These are phyloP conservation scores for Dermatemys mawii DNA, from an alignment of 2,113 vertebrate genomes.

Conservation along the genomic window DNA sequence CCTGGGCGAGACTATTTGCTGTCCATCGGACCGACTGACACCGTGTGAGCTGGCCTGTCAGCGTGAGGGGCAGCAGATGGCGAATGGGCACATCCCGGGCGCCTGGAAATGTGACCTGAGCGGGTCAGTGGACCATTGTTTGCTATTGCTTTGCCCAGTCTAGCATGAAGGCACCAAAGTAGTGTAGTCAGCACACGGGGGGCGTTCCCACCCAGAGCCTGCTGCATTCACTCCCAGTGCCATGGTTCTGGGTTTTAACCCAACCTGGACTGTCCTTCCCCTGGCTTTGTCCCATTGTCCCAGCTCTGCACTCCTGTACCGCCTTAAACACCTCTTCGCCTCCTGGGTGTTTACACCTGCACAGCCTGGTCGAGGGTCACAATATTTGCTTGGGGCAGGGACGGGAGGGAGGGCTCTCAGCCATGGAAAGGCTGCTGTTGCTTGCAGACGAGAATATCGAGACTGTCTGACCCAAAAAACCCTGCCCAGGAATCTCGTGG, in stretches of 20 bases:
- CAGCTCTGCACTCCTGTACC: neutral
- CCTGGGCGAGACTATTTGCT: neutral
- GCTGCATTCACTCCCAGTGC: neutral
- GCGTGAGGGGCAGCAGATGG: neutral
- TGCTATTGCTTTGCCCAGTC: neutral
- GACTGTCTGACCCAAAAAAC: neutral
- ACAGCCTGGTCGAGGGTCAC: neutral
- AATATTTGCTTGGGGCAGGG: neutral
- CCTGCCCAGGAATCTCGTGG: neutral
- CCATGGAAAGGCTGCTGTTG: neutral
- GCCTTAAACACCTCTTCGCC: neutral
- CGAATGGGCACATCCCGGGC: too few relatives aligned
- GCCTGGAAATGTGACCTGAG: neutral
- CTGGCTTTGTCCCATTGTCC: neutral
- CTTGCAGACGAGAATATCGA: neutral
- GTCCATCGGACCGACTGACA: neutral
- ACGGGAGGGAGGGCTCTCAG: neutral
- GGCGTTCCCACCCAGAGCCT: neutral
- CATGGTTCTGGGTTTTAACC: neutral
- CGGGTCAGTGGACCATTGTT: neutral
- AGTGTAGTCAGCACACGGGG: neutral
- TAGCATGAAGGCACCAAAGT: neutral
- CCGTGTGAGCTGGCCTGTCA: neutral
- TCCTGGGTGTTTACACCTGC: too few relatives aligned
- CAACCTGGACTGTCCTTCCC: neutral